Percentiles rank a stretch among this genome's conserved stretches.
Evolutionary conservation across 2,113 vertebrate genomes (phyloP).

Genomic region (Emydura subglobosa): DNA sequence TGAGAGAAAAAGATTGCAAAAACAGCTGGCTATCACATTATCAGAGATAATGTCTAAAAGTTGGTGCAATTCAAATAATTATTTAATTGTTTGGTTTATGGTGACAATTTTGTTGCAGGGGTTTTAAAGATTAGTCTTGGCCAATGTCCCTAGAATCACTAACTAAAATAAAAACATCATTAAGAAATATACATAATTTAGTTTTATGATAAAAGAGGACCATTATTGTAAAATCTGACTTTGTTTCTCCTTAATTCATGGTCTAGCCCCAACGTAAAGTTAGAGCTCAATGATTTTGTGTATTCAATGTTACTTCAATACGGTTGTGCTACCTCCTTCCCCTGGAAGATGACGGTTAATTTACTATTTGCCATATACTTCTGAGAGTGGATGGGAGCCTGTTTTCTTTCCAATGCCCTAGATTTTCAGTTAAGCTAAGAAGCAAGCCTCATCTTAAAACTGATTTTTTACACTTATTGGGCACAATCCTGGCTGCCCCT

Average conservation of each 20-base stretch:
- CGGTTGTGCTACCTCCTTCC: neutral
- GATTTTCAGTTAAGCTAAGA: neutral
- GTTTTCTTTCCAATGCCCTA: neutral
- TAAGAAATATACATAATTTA: neutral
- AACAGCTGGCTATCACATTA: slow-evolving; percentile 67
- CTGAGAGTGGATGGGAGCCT: neutral
- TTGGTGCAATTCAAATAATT: slow-evolving; percentile 69
- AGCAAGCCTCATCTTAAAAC: neutral
- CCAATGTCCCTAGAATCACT: neutral
- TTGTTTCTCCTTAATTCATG: no score
- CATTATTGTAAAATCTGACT: neutral
- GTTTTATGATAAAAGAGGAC: neutral
- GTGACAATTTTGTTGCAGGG: slow-evolving; percentile 23
- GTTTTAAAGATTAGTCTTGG: slow-evolving; percentile 8
- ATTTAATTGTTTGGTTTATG: slow-evolving; percentile 7
- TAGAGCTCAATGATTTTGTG: neutral
- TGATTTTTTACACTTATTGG: slow-evolving; percentile 1
- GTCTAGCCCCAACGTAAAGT: neutral
- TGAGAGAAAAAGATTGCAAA: slow-evolving; percentile 63
- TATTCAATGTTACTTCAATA: neutral
- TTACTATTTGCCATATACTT: neutral
- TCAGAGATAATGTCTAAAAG: slow-evolving; percentile 69
- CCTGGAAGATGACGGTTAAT: neutral
- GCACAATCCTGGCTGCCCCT: neutral
- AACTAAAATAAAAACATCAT: neutral